Conservation (phyloP, 2,888 invertebrate species). For the Drosophila melanosoma region DNA sequence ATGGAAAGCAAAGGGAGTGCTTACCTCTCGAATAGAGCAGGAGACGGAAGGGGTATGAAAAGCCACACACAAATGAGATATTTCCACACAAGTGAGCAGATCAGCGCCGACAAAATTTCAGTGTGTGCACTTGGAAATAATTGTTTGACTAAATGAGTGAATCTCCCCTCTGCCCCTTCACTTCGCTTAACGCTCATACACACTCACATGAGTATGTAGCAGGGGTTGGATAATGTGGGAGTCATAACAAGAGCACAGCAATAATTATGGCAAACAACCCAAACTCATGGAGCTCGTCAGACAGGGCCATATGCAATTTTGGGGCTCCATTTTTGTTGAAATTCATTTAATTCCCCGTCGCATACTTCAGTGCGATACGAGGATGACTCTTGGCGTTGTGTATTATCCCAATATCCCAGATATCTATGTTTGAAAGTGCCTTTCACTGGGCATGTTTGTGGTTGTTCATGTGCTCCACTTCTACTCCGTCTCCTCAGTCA, state of each 20-base stretch:
- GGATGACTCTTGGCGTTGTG: constrained; percentile 43
- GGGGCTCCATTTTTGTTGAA: constrained; percentile 52
- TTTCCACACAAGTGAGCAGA: constrained; percentile 76
- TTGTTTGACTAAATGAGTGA: constrained; percentile 79
- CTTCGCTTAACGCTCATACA: constrained; percentile 39
- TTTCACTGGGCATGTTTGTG: constrained; percentile 18
- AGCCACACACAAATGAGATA: constrained; percentile 66
- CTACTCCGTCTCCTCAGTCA: constrained; percentile 4
- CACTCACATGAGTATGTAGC: constrained; percentile 11
- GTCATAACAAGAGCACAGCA: constrained; percentile 48
- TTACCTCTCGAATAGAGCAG: background rate
- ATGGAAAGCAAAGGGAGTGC: constrained; percentile 65
- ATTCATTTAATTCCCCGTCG: constrained; percentile 77
- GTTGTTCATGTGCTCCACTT: background rate
- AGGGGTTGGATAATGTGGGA: constrained; percentile 10
- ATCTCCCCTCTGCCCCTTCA: constrained; percentile 29
- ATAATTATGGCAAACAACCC: constrained; percentile 75
- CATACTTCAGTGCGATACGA: constrained; percentile 58
- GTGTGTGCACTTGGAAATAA: constrained; percentile 73
- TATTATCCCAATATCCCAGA: constrained; percentile 22
- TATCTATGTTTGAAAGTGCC: constrained; percentile 25
- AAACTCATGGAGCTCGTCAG: constrained; percentile 25
- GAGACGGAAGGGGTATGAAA: background rate
- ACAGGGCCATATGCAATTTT: constrained; percentile 47
- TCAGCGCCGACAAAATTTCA: constrained; percentile 40